Evolutionary conservation across 2,888 invertebrate genomes (phyloP).

Genomic region (Heterodera filipjevi): DNA sequence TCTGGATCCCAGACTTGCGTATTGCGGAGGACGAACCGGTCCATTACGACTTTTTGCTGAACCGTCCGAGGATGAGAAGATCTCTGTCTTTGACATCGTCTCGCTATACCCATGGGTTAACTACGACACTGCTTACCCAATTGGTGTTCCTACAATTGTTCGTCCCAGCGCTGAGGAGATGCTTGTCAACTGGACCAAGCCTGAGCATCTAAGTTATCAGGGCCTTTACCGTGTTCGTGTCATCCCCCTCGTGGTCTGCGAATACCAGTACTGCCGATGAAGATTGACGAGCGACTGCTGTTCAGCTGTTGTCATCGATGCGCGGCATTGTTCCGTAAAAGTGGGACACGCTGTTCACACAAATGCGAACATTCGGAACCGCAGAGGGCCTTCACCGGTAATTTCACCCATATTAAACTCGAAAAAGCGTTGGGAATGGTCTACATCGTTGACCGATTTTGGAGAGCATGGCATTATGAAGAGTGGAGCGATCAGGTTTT

Average conservation of each 20-base stretch:
- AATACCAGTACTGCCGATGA: no score
- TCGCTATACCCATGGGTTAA: neutral
- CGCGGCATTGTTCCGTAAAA: no score
- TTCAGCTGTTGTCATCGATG: no score
- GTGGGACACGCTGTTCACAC: no score
- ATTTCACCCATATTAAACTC: conserved; percentile 13
- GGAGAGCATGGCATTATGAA: neutral
- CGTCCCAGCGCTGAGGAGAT: neutral
- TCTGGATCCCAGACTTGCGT: conserved; percentile 4
- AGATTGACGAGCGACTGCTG: no score
- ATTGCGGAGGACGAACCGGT: conserved; percentile 3
- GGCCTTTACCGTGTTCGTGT: neutral
- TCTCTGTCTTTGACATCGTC: conserved; percentile 5
- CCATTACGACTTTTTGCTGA: conserved; percentile 4
- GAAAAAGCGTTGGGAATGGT: no score
- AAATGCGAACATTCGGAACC: conserved; percentile 1
- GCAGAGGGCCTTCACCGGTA: conserved; percentile 14
- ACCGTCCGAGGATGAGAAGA: neutral
- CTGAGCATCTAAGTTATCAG: neutral
- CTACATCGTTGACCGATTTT: neutral
- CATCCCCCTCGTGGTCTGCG: no score
- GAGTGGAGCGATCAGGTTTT: neutral
- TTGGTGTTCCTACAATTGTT: conserved; percentile 6
- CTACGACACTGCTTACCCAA: neutral
- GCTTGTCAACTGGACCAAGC: conserved; percentile 8